Base-by-base conservation (phyloP, 2,888 invertebrate genomes). In the Carabus problematicus region DNA sequence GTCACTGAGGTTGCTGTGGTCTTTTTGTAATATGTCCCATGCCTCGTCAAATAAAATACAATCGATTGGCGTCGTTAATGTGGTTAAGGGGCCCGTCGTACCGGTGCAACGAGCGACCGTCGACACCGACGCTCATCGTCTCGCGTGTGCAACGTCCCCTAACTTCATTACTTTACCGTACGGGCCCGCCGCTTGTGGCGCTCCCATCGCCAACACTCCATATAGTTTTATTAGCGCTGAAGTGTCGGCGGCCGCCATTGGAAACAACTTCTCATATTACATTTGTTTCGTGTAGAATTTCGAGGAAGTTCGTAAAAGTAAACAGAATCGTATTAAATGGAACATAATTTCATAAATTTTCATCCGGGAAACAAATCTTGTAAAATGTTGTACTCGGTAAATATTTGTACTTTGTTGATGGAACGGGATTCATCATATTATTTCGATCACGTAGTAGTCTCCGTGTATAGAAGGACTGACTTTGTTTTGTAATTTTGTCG, bases 221-320 rank as follows among this genome's bases (percentile, higher is more conserved):
- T 19, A 52, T 52, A 52, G 59, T 59, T 59, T 59, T 59, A 59
- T 59, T 42, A 42, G 59, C 41, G 42, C 41, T 59, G 59, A 59
- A 40, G 16, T 59, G 59, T 59, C 59, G 42, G 41, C 41, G 18
- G 41, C 41, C 41, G 41, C 16, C 59, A 41, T 18, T 16, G 59
- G 59, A 41, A 59, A 59, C 59, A 59, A 59, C 59, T 59, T 59
- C 41, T 59, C 41, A 59, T 39, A 59, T 59, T 59, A 59, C 59
- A 59, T 59, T 40, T 59, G 41, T 59, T 41, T 41, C 59, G 41
- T 40, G 41, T 59, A 39, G 59, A 59, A 41, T 59, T 42, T 59
- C 59, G 19, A 16, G 52, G 9, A 16, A 52, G 52, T 52, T 52
- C 52, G 14, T 16, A 1, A 12, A 52, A 52, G 52, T 52, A 11